phyloP scores from a whole-genome alignment of 30 jellyfish, hydroid and myxozoan species.

The Aurelia sp. region DNA sequence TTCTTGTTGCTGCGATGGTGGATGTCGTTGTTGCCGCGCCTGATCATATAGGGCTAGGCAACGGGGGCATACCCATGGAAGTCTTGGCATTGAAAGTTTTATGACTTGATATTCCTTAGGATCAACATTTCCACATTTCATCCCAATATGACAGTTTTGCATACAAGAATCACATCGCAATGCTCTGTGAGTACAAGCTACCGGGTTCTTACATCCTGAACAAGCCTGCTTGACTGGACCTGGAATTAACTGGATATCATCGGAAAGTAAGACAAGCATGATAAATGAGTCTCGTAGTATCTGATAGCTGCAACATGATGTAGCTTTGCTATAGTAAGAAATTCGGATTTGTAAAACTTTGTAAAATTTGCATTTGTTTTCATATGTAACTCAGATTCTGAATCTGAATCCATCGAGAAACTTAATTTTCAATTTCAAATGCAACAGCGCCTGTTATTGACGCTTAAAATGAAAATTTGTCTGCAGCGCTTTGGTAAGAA shows the following conservation, averaged over 20 bases:
- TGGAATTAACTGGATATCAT: neutral
- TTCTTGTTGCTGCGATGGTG: constrained; percentile 22
- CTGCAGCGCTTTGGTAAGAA: too few relatives aligned
- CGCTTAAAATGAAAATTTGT: too few relatives aligned
- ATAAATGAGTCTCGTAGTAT: too few relatives aligned
- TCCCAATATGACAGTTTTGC: neutral
- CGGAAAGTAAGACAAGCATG: constrained; percentile 18
- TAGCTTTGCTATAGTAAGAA: constrained; percentile 1
- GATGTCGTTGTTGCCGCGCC: neutral
- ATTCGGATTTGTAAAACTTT: neutral
- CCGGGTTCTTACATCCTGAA: too few relatives aligned
- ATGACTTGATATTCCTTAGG: constrained; percentile 7
- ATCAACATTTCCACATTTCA: constrained; percentile 23
- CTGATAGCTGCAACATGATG: constrained; percentile 41
- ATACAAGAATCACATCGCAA: too few relatives aligned
- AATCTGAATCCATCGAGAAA: too few relatives aligned
- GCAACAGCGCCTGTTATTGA: too few relatives aligned
- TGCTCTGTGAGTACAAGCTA: too few relatives aligned
- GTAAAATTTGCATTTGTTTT: too few relatives aligned
- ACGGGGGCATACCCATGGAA: constrained; percentile 53
- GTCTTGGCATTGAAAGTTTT: constrained; percentile 25
- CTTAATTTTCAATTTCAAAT: too few relatives aligned
- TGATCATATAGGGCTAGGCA: constrained; percentile 37
- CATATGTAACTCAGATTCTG: too few relatives aligned
- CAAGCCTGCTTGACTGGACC: too few relatives aligned